Conservation (phyloP, 2,113 vertebrate genomes). For the Apteryx mantelli region DNA sequence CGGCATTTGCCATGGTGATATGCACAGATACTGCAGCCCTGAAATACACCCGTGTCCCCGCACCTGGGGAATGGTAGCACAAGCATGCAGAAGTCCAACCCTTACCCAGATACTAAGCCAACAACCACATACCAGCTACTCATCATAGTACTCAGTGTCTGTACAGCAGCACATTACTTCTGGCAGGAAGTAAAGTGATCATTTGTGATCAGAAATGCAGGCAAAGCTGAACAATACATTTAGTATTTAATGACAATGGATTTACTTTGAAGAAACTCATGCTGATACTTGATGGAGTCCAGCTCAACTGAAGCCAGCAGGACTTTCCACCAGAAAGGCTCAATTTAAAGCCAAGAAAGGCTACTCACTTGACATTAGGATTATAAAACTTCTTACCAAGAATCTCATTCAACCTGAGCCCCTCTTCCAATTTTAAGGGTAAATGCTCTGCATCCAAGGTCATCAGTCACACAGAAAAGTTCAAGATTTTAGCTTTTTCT, state of each 20-base stretch:
- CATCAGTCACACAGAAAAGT: no score
- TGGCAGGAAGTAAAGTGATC: neutral
- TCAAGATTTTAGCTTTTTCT: neutral
- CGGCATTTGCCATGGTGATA: neutral
- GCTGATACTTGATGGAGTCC: no score
- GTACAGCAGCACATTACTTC: neutral
- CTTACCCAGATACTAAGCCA: neutral
- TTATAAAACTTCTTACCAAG: no score
- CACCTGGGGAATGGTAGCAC: accelerated
- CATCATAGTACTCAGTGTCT: neutral
- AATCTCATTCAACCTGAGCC: no score
- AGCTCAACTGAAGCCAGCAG: no score
- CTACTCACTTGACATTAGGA: no score
- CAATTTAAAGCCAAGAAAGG: no score
- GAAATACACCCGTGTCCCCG: neutral
- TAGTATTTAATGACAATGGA: neutral
- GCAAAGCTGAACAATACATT: neutral
- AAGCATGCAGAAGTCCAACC: neutral
- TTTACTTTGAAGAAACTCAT: neutral
- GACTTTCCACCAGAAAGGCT: no score
- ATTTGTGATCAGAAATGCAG: neutral
- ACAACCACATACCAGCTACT: neutral
- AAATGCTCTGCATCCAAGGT: no score
- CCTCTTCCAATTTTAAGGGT: no score
- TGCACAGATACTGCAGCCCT: neutral